Evolutionary conservation across 2,113 vertebrate genomes (phyloP).

Genomic region (Neopipo cinnamomea): DNA sequence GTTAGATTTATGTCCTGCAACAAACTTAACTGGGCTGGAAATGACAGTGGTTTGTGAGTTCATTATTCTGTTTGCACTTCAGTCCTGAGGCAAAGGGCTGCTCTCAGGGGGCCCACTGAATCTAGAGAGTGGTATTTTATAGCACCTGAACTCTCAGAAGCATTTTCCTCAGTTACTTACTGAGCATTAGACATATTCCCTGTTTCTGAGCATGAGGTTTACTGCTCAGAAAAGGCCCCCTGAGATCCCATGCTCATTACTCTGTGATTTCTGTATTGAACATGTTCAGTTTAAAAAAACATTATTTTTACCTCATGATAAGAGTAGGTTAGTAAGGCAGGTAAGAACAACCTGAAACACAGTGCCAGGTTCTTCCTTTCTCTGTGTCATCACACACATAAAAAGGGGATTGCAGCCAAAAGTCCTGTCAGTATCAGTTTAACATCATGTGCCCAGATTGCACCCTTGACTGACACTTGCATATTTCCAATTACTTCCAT

Average conservation of each 20-base stretch:
- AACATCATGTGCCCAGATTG: not conserved
- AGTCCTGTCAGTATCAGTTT: not conserved
- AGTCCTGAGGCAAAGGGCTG: not conserved
- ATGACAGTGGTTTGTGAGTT: not conserved
- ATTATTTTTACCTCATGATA: not conserved
- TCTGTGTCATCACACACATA: not conserved
- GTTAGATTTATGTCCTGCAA: slow-evolving; percentile 1
- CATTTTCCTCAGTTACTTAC: not conserved
- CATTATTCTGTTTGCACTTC: not conserved
- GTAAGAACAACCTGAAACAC: not conserved
- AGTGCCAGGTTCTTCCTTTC: not conserved
- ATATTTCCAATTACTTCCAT: not conserved
- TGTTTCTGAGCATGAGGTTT: not conserved
- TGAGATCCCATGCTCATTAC: not conserved
- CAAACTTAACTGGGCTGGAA: not conserved
- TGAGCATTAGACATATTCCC: not conserved
- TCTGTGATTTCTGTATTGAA: not conserved
- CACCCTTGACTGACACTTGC: not conserved
- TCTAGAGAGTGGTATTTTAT: not conserved
- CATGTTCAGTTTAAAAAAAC: not conserved
- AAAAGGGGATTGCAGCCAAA: not conserved
- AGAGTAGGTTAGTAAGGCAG: not conserved
- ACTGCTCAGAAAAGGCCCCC: not conserved
- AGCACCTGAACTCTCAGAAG: not conserved
- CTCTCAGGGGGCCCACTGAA: not conserved